These are phyloP conservation scores for Archips crataeganus DNA, from an alignment of 2,888 invertebrate species.

Conservation along the genomic window DNA sequence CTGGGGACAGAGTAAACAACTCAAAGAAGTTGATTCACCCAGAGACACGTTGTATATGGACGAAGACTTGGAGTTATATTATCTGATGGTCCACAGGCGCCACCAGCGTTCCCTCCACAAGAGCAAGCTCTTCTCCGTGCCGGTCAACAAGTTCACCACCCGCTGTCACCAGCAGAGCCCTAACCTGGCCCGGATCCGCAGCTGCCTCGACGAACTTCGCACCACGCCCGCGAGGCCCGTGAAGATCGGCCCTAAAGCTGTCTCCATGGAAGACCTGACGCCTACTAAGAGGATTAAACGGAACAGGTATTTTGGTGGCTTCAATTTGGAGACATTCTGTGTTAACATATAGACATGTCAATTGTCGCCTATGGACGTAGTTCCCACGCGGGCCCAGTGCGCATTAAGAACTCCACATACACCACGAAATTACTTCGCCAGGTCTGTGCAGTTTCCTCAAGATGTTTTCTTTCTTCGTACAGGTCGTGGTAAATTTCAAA, in stretches of 20 bases:
- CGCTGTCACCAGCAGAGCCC: conserved; percentile 56
- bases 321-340: neutral
- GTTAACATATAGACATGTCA: too few species aligned
- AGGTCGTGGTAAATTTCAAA: too few species aligned
- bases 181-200: conserved; percentile 66
- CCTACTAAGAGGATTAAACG: conserved; percentile 66
- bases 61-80: too few species aligned
- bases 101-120: conserved; percentile 72
- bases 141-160: conserved; percentile 77
- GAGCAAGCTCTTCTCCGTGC: conserved; percentile 73
- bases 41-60: too few species aligned
- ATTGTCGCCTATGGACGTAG: too few species aligned
- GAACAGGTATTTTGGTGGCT: conserved; percentile 53
- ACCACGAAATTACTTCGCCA: too few species aligned
- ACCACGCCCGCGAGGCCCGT: conserved; percentile 52
- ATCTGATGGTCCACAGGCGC: conserved; percentile 52
- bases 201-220: conserved; percentile 68
- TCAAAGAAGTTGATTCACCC: too few species aligned
- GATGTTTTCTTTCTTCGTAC: too few species aligned
- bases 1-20: too few species aligned
- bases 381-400: too few species aligned
- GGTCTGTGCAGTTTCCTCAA: too few species aligned
- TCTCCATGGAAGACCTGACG: conserved; percentile 79
- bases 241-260: conserved; percentile 67
- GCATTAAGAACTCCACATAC: too few species aligned